These are phyloP conservation scores for Lepidostoma basale DNA, from an alignment of 1,140 invertebrate species.

Conservation along the genomic window DNA sequence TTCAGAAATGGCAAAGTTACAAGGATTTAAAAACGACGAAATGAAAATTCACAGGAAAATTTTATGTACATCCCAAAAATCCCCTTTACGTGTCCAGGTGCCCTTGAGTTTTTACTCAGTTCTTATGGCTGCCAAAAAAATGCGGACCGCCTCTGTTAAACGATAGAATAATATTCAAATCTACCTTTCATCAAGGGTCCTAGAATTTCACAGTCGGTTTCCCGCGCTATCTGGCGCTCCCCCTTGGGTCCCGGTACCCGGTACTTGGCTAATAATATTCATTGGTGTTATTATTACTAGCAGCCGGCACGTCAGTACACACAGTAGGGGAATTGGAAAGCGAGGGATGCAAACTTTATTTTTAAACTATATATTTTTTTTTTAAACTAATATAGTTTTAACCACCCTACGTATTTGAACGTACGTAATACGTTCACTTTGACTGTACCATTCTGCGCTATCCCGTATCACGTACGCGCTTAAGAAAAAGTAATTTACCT, in stretches of 20 bases:
- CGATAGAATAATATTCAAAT: slow-evolving; percentile 9
- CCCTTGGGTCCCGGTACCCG: slow-evolving; percentile 9
- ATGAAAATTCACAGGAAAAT: no score
- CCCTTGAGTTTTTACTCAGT: no score
- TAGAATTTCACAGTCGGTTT: slow-evolving; percentile 20
- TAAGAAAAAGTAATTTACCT: no score
- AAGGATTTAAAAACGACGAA: no score
- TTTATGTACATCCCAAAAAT: no score
- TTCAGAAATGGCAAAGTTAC: no score
- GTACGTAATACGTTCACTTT: not conserved
- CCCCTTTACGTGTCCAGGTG: no score
- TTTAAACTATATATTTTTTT: not conserved
- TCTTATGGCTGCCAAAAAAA: no score
- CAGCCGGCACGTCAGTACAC: not conserved
- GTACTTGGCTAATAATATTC: slow-evolving; percentile 27
- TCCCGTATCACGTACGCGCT: no score
- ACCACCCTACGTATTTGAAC: not conserved
- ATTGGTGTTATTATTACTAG: slow-evolving; percentile 17
- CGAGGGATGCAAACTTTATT: slow-evolving; percentile 20
- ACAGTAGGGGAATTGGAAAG: not conserved
- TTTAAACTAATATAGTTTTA: not conserved
- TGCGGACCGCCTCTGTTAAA: no score
- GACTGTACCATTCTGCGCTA: no score
- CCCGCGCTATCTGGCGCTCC: slow-evolving; percentile 7
- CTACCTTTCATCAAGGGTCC: not conserved